Conservation (phyloP, 1,140 invertebrate genomes). For the Drosophila rhopaloa region DNA sequence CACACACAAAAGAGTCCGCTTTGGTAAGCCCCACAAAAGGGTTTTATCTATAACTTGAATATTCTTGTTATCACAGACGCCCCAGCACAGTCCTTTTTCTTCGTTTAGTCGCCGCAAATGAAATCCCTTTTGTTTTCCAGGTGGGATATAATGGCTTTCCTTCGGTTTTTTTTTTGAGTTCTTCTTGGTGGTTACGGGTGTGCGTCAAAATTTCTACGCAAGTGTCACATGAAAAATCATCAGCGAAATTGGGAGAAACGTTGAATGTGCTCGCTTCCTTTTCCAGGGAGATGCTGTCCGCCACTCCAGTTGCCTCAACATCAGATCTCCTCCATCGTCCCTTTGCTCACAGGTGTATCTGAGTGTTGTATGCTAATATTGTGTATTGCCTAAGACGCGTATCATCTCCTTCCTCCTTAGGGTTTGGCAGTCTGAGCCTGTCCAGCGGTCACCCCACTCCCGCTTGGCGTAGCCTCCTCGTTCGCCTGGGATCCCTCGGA, state of each 20-base stretch:
- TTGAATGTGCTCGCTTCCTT: constrained; percentile 3
- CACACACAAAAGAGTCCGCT: constrained; percentile 18
- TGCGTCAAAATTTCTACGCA: constrained; percentile 17
- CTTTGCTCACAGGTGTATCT: constrained; percentile 9
- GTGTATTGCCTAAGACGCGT: not conserved
- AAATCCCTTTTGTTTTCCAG: not conserved
- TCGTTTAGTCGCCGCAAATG: not conserved
- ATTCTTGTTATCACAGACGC: constrained; percentile 51
- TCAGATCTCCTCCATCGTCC: constrained; percentile 5
- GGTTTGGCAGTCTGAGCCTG: constrained; percentile 60
- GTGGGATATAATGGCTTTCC: no score
- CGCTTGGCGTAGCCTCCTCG: not conserved
- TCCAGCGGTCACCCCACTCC: constrained; percentile 3
- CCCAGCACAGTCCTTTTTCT: constrained; percentile 2
- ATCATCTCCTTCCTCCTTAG: constrained; percentile 8
- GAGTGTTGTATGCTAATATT: constrained; percentile 8
- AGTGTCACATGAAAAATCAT: constrained; percentile 9
- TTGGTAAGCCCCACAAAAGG: constrained; percentile 1
- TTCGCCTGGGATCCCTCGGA: not conserved
- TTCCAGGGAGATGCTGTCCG: not conserved
- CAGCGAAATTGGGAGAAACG: constrained; percentile 3
- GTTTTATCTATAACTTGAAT: not conserved
- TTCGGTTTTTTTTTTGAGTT: not conserved
- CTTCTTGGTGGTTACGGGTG: constrained; percentile 13
- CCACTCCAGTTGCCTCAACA: constrained; percentile 1